phyloP scores from a whole-genome alignment of 2,113 vertebrate genomes.

The Lycaon pictus region DNA sequence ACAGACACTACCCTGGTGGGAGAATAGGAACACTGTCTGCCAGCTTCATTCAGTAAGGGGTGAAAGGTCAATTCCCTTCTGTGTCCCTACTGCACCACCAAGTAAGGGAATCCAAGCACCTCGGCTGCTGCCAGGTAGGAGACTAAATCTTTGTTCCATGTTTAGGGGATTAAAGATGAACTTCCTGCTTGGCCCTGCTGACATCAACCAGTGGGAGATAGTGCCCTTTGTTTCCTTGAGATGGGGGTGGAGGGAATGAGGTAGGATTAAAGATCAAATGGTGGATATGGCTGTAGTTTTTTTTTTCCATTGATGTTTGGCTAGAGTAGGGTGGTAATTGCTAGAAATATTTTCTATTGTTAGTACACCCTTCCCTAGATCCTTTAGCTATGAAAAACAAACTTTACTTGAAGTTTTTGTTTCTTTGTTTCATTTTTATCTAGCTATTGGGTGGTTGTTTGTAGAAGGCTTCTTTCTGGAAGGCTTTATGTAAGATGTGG shows the following conservation, averaged over 20 bases:
- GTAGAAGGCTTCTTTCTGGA: neutral
- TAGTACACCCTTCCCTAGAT: neutral
- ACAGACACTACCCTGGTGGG: neutral
- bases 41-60: neutral
- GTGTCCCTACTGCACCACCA: neutral
- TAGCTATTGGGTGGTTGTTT: neutral
- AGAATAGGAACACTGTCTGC: neutral
- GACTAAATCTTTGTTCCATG: neutral
- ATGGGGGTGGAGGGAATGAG: neutral
- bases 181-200: neutral
- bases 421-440: neutral
- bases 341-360: neutral
- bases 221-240: neutral
- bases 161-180: neutral
- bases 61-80: neutral
- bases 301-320: neutral
- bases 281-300: neutral
- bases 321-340: neutral
- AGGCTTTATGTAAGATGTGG: neutral
- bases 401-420: neutral
- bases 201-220: neutral
- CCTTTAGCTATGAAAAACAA: neutral
- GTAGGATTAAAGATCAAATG: neutral
- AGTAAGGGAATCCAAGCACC: neutral
- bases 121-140: neutral